Conservation (phyloP, 2,797 vertebrate species). For the Ctenopoma kingsleyae region DNA sequence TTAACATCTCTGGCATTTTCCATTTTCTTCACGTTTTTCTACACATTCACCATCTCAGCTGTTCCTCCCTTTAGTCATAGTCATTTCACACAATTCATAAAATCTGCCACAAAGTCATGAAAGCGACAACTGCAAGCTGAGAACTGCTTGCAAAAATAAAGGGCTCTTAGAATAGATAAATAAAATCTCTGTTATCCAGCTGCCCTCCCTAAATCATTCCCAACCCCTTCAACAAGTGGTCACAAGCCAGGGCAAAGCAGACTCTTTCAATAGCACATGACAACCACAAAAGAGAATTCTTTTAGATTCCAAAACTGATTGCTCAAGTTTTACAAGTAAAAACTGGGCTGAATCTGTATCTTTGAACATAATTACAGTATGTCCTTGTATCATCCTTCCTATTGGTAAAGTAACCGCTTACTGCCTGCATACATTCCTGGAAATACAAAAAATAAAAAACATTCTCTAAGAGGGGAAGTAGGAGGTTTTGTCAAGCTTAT, state of each 20-base stretch:
- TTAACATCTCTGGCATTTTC: constrained; percentile 72
- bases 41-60: constrained; percentile 69
- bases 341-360: constrained; percentile 80
- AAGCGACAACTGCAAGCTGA: constrained; percentile 82
- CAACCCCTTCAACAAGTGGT: constrained; percentile 83
- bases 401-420: constrained; percentile 75
- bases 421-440: constrained; percentile 78
- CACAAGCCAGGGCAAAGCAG: constrained; percentile 78
- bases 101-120: constrained; percentile 77
- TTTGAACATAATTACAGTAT: constrained; percentile 84
- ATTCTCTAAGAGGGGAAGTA: constrained; percentile 73
- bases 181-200: constrained; percentile 86
- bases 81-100: constrained; percentile 74
- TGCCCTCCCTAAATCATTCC: constrained; percentile 86
- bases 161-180: constrained; percentile 85
- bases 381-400: constrained; percentile 83
- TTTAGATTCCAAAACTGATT: constrained; percentile 79
- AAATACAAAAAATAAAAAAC: constrained; percentile 54
- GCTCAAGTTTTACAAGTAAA: constrained; percentile 81
- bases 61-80: constrained; percentile 75
- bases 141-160: constrained; percentile 81
- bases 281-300: constrained; percentile 82
- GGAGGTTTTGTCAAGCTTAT: constrained; percentile 72
- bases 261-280: constrained; percentile 79
- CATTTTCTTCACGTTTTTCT: constrained; percentile 57